phyloP scores from a whole-genome alignment of 2,113 vertebrate species.

The Macquaria australasica region DNA sequence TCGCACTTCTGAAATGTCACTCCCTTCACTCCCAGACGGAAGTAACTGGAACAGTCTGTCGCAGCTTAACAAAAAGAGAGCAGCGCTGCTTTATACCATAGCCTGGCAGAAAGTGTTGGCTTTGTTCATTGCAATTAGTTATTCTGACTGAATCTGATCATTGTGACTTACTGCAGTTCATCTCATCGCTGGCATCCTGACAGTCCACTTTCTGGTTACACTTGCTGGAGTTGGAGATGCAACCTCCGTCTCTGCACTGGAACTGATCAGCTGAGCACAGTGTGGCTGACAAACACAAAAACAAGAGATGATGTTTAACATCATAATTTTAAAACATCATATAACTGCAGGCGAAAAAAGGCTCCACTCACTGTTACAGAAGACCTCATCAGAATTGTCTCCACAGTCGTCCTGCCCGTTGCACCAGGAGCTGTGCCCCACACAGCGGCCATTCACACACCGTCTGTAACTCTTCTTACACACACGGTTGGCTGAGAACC shows the following conservation, averaged over 20 bases:
- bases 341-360: background rate
- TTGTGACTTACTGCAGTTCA: conserved; percentile 93
- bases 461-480: conserved; percentile 95
- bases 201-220: conserved; percentile 97
- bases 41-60: conserved; percentile 96
- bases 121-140: background rate
- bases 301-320: background rate
- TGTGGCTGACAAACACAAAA: conserved; percentile 84
- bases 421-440: conserved; percentile 91
- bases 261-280: conserved; percentile 90
- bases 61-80: conserved; percentile 81
- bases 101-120: background rate
- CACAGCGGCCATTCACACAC: conserved; percentile 93
- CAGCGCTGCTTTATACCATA: background rate
- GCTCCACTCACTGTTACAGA: conserved; percentile 92
- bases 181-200: conserved; percentile 94
- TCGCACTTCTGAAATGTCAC: conserved; percentile 93
- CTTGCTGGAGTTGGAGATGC: conserved; percentile 94
- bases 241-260: conserved; percentile 91
- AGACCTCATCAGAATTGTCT: conserved; percentile 94
- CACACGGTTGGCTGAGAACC: conserved; percentile 87
- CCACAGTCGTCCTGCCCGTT: conserved; percentile 92
- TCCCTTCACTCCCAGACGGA: conserved; percentile 94
- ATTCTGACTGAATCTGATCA: background rate
- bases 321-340: background rate